Base-by-base conservation (phyloP, 2,888 invertebrate species). In the Lepidochrysops patricia region DNA sequence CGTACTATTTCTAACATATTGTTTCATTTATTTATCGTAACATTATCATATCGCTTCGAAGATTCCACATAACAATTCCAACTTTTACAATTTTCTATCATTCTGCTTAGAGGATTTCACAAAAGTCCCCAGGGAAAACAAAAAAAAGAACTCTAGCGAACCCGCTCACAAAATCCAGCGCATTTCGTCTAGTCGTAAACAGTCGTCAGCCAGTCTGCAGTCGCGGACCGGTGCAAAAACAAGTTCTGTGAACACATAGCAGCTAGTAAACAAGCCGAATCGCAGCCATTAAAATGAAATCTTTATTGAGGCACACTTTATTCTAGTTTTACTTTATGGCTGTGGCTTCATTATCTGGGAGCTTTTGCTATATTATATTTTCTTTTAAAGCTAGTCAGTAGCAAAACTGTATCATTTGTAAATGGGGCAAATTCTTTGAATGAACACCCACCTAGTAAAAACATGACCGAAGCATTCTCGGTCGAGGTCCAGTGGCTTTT, bases 181-280 rank as follows among this genome's bases (percentile, higher is more conserved):
- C 43, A 43, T 19, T 29, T 29, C 6, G 19, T 43, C 43, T 19
- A 15, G 13, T 15, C 50, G 50, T 15, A 12, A 15, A 12, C n/a
- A 27, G 29, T 13, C 54, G 54, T 29, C 54, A 15, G 15, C 13
- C 5, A 29, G 54, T 54, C 54, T 54, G 29, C 54, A 15, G 19
- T 54, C 54, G 9, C 54, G 29, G 1, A 32, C 54, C 32, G 54
- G 54, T 54, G 19, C 54, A 27, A 54, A 54, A 54, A 54, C 54
- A 15, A 32, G 54, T 32, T 54, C 12, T 19, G 23, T 54, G 32
- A 54, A 54, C 43, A 43, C 43, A 29, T 9, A 43, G 9, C 43
- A 43, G 9, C 43, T 43, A 19, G 43, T 43, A 43, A 43, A 43
- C 43, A 43, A 43, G 23, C 43, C 12, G 9, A 43, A 43, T 4